Evolutionary conservation across 2,113 vertebrate species (phyloP).

Genomic region (Sprattus sprattus): DNA sequence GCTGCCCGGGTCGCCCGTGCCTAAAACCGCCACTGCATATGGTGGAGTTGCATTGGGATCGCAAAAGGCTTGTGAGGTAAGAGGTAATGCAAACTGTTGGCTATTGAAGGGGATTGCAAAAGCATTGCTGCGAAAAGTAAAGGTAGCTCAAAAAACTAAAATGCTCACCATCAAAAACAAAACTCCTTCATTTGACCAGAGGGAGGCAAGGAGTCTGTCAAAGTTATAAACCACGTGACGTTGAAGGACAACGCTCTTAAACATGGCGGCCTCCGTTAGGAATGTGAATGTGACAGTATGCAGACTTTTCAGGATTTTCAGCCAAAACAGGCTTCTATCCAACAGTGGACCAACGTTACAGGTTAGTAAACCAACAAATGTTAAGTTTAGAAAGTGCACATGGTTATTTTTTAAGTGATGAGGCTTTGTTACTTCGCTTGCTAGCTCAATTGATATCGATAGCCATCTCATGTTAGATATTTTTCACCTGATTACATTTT

Average conservation of each 20-base stretch:
- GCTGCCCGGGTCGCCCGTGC: too few species aligned
- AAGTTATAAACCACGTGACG: not conserved
- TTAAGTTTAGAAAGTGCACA: not conserved
- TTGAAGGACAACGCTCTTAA: conserved; percentile 11
- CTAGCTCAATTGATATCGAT: not conserved
- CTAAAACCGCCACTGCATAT: too few species aligned
- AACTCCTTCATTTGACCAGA: too few species aligned
- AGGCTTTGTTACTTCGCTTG: not conserved
- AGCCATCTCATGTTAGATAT: not conserved
- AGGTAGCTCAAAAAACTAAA: too few species aligned
- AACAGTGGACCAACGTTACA: not conserved
- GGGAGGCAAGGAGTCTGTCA: too few species aligned
- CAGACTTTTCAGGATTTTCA: not conserved
- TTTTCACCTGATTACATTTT: not conserved
- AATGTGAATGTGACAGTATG: conserved; percentile 20
- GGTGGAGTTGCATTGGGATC: too few species aligned
- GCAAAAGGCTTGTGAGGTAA: too few species aligned
- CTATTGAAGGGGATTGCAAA: too few species aligned
- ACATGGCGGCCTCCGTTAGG: conserved; percentile 57
- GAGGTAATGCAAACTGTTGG: too few species aligned
- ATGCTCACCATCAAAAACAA: too few species aligned
- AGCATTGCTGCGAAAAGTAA: too few species aligned
- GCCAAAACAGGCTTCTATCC: not conserved
- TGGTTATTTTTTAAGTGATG: not conserved
- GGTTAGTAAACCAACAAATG: conserved; percentile 37